Evolutionary conservation across 2,797 vertebrate species (phyloP).

Genomic region (Chiroxiphia lanceolata): DNA sequence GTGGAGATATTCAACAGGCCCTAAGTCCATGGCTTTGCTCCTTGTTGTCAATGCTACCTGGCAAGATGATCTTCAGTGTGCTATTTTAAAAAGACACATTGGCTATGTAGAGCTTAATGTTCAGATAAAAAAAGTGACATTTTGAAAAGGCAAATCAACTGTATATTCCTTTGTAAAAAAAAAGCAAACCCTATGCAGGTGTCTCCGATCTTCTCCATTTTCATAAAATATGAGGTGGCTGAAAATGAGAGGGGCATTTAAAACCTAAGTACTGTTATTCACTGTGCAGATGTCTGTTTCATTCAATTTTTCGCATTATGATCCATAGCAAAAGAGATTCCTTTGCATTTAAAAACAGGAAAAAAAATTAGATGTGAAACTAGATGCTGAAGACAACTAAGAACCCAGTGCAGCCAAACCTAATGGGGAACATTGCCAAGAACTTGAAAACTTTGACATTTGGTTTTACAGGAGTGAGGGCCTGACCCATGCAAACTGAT

Average conservation of each 20-base stretch:
- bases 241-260: background rate
- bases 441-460: background rate
- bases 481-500: background rate
- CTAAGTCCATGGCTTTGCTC: background rate
- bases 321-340: background rate
- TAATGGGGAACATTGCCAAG: background rate
- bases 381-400: background rate
- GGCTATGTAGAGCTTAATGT: background rate
- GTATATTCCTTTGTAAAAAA: background rate
- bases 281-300: background rate
- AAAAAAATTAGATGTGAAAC: background rate
- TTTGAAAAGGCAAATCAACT: background rate
- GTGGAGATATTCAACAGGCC: accelerated
- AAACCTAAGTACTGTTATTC: background rate
- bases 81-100: background rate
- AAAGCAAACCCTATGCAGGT: background rate
- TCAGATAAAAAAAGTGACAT: background rate
- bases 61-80: background rate
- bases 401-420: background rate
- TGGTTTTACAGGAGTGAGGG: background rate
- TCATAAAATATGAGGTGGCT: background rate
- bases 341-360: background rate
- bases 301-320: background rate
- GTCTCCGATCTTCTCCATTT: background rate
- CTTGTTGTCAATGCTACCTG: background rate